Percentiles rank a stretch among this genome's conserved stretches.
Conservation (phyloP, 1,140 invertebrate species). For the Pseudachorutes palmiensis region DNA sequence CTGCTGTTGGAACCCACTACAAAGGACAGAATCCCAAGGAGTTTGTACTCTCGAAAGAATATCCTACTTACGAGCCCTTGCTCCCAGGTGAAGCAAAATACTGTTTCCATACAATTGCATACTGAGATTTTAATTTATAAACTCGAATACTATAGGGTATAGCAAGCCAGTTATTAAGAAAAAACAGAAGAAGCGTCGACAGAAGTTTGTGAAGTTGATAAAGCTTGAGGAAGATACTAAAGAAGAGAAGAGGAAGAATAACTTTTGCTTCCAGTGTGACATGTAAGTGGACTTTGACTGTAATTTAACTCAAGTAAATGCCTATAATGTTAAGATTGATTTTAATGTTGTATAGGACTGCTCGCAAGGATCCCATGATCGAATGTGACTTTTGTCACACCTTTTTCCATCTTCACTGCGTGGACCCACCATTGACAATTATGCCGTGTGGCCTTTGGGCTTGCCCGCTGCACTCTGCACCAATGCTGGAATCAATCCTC, state of each 20-base stretch:
- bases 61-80: constrained; percentile 53
- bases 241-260: constrained; percentile 21
- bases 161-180: too few species aligned
- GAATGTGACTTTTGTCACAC: constrained; percentile 89
- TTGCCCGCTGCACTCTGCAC: constrained; percentile 92
- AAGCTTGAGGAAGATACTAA: background rate
- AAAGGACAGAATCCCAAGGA: constrained; percentile 72
- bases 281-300: background rate
- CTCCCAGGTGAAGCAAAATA: constrained; percentile 52
- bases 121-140: background rate
- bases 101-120: constrained; percentile 28
- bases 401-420: constrained; percentile 83
- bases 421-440: constrained; percentile 80
- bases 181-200: background rate
- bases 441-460: constrained; percentile 85
- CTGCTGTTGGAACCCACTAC: background rate
- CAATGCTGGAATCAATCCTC: constrained; percentile 75
- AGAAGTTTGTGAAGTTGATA: background rate
- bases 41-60: constrained; percentile 73
- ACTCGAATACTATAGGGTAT: too few species aligned
- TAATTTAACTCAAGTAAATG: background rate
- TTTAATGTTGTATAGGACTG: constrained; percentile 52
- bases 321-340: background rate
- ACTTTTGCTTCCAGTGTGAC: constrained; percentile 18
- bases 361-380: constrained; percentile 68